Conservation (phyloP, 2,797 vertebrate genomes). For the Vipera latastei region DNA sequence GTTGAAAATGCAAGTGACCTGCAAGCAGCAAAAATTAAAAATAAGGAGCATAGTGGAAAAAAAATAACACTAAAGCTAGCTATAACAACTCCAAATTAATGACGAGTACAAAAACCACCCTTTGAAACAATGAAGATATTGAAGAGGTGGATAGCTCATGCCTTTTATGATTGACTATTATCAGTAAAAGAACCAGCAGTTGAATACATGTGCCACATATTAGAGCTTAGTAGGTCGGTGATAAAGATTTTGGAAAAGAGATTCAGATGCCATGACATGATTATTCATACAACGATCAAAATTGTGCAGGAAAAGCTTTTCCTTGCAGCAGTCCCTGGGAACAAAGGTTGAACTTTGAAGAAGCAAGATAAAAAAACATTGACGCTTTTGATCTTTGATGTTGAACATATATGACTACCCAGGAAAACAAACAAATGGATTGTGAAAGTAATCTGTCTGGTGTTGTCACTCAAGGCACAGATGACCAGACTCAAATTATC, state of each 20-base stretch:
- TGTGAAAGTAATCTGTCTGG: neutral
- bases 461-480: neutral
- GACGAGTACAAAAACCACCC: neutral
- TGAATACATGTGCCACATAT: neutral
- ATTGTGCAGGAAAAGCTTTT: neutral
- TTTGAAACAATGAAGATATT: neutral
- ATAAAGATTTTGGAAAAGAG: neutral
- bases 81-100: neutral
- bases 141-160: neutral
- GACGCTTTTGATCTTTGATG: neutral
- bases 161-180: neutral
- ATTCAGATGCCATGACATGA: neutral
- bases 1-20: neutral
- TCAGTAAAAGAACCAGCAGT: neutral
- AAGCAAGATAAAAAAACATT: neutral
- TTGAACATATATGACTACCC: neutral
- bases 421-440: neutral
- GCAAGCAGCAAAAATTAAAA: neutral
- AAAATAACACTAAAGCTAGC: neutral
- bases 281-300: neutral
- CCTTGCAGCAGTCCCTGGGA: neutral
- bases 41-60: neutral
- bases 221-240: neutral
- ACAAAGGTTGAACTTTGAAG: neutral
- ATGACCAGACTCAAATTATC: neutral